phyloP scores from a whole-genome alignment of 2,113 vertebrate genomes.

The Apaloderma vittatum region DNA sequence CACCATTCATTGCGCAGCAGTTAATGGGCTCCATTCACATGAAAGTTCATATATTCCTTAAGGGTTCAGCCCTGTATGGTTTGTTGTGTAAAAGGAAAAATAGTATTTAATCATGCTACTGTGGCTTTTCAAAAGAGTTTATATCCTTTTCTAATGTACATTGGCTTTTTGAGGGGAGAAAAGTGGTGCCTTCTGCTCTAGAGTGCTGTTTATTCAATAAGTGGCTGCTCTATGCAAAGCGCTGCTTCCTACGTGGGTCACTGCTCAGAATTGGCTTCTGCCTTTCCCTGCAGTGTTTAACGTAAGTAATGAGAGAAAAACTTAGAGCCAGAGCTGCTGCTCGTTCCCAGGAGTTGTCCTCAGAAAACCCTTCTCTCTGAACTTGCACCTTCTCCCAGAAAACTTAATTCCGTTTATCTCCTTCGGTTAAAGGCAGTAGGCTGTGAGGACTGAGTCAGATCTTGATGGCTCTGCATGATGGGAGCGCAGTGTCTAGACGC shows the following conservation, averaged over 20 bases:
- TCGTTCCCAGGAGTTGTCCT: neutral
- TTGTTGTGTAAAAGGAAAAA: constrained; percentile 47
- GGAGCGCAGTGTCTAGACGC: neutral
- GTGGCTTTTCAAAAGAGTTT: constrained; percentile 54
- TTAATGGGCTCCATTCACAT: constrained; percentile 66
- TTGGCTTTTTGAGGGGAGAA: constrained; percentile 7
- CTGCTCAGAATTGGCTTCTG: neutral
- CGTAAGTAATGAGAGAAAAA: neutral
- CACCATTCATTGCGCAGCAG: neutral
- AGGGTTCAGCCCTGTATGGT: constrained; percentile 6
- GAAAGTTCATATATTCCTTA: constrained; percentile 64
- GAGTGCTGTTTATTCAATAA: neutral
- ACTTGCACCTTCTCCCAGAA: neutral
- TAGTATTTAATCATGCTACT: constrained; percentile 36
- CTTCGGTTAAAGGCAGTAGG: neutral
- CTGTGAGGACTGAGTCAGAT: neutral
- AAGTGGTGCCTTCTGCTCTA: constrained; percentile 14
- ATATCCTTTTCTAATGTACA: neutral
- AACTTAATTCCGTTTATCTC: neutral
- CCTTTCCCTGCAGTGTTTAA: neutral
- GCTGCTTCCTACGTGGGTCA: neutral
- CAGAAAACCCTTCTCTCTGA: neutral
- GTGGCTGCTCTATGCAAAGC: neutral
- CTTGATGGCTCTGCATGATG: rapidly evolving
- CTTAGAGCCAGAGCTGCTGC: neutral